Percentiles rank a stretch among this genome's conserved stretches.
Conservation (phyloP, 1,140 invertebrate genomes). For the Uloborus diversus region DNA sequence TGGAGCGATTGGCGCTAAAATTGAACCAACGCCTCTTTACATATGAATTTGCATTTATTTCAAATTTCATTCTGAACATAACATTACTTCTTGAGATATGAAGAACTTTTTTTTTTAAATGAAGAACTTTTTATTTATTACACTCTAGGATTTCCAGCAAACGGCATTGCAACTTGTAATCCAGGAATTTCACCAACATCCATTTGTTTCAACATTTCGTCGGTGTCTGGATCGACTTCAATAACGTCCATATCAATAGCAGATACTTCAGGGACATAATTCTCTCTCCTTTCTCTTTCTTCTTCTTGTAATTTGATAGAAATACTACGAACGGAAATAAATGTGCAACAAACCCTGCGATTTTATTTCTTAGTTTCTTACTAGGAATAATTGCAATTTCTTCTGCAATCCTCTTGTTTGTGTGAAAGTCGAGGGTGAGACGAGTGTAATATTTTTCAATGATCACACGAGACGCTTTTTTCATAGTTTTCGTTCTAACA, state of each 20-base stretch:
- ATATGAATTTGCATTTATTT: too few species aligned
- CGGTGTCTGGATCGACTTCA: constrained; percentile 95
- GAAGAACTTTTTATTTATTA: constrained; percentile 40
- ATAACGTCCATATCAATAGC: constrained; percentile 93
- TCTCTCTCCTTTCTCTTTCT: constrained; percentile 97
- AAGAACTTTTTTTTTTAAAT: too few species aligned
- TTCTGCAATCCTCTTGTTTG: constrained; percentile 99
- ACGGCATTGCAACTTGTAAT: constrained; percentile 73
- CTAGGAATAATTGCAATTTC: constrained; percentile 99
- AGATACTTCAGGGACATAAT: constrained; percentile 96
- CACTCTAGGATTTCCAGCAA: constrained; percentile 27
- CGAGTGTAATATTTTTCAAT: constrained; percentile 99
- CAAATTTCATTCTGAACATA: too few species aligned
- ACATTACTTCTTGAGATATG: too few species aligned
- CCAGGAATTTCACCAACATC: constrained; percentile 89
- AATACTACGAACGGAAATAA: constrained; percentile 98
- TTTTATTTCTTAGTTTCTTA: constrained; percentile 97
- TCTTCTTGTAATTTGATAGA: constrained; percentile 99
- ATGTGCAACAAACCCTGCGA: constrained; percentile 99
- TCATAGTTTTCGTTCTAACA: constrained; percentile 98
- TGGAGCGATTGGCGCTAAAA: too few species aligned
- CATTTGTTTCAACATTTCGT: constrained; percentile 97
- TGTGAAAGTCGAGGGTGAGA: constrained; percentile 97
- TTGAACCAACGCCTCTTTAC: too few species aligned
- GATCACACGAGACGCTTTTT: constrained; percentile 98